Evolutionary conservation across 2,888 invertebrate genomes (phyloP).

Genomic region (Pegoplata infirma): DNA sequence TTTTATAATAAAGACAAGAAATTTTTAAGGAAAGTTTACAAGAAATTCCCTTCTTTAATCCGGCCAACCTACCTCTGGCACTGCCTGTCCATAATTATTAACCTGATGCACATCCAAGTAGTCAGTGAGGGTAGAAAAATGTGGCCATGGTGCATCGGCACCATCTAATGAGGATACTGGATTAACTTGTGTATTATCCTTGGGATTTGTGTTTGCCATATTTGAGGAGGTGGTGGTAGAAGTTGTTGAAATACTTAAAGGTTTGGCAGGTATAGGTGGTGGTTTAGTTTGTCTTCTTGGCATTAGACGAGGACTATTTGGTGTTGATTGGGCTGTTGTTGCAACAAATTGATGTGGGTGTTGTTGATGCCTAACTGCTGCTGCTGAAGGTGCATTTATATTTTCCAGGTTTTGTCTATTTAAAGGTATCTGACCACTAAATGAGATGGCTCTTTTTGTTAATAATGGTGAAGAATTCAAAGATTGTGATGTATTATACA

Average conservation of each 20-base stretch:
- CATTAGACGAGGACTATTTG: slow-evolving; percentile 86
- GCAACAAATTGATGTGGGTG: slow-evolving; percentile 36
- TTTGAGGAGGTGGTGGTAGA: not conserved
- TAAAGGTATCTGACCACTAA: slow-evolving; percentile 74
- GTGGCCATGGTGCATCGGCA: slow-evolving; percentile 77
- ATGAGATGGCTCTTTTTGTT: slow-evolving; percentile 75
- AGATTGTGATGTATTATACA: slow-evolving; percentile 69
- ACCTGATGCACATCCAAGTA: slow-evolving; percentile 76
- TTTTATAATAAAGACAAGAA: not conserved
- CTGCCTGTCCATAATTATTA: slow-evolving; percentile 77
- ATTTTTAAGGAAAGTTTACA: not conserved
- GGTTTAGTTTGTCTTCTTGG: slow-evolving; percentile 80
- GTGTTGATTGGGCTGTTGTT: slow-evolving; percentile 80
- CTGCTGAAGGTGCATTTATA: not conserved
- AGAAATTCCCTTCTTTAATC: not conserved
- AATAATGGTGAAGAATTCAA: slow-evolving; percentile 74
- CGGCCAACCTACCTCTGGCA: slow-evolving; percentile 74
- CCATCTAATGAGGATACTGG: slow-evolving; percentile 70
- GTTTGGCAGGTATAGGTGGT: slow-evolving; percentile 76
- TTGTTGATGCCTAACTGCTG: not conserved
- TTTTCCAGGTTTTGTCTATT: slow-evolving; percentile 66
- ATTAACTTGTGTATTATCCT: slow-evolving; percentile 47
- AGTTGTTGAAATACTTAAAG: slow-evolving; percentile 64
- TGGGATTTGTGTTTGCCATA: not conserved
- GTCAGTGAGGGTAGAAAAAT: slow-evolving; percentile 74